A percentile compares a stretch with the other conserved stretches of the same genome.
Evolutionary conservation across 2,797 vertebrate species (phyloP).

Genomic region (Potorous gilbertii): DNA sequence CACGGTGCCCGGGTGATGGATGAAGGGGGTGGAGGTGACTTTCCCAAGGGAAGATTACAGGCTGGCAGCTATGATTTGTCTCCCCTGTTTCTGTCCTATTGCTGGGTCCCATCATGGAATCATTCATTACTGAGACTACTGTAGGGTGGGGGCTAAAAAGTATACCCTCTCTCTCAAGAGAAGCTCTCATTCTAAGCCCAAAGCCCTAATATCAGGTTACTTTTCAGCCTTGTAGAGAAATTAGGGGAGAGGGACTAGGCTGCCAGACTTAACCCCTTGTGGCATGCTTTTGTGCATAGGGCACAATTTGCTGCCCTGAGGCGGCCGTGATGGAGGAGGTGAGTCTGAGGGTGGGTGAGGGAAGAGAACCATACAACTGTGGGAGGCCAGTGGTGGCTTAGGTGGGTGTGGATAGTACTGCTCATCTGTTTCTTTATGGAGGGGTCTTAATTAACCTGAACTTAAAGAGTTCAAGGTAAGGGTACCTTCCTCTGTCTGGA

Average conservation of each 20-base stretch:
- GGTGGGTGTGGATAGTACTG: background rate
- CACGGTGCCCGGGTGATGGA: conserved; percentile 72
- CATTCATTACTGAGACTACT: conserved; percentile 73
- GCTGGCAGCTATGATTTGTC: conserved; percentile 82
- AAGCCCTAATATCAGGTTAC: conserved; percentile 30
- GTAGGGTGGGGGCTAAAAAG: background rate
- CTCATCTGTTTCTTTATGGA: background rate
- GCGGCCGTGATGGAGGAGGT: background rate
- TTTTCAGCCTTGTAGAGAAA: background rate
- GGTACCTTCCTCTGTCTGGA: background rate
- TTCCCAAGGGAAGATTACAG: conserved; percentile 81
- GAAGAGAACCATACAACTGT: background rate
- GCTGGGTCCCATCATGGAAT: conserved; percentile 77
- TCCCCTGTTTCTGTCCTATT: conserved; percentile 76
- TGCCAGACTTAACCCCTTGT: conserved; percentile 24
- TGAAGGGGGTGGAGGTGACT: conserved; percentile 81
- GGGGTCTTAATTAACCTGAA: background rate
- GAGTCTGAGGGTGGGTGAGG: background rate
- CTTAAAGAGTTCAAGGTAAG: background rate
- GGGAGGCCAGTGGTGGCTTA: background rate
- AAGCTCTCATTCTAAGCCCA: conserved; percentile 43
- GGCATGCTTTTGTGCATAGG: background rate
- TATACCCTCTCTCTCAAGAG: conserved; percentile 41
- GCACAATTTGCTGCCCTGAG: background rate
- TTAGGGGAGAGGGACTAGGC: conserved; percentile 10